Evolutionary conservation across 2,113 vertebrate genomes (phyloP).

Genomic region (Rhodinocichla rosea): DNA sequence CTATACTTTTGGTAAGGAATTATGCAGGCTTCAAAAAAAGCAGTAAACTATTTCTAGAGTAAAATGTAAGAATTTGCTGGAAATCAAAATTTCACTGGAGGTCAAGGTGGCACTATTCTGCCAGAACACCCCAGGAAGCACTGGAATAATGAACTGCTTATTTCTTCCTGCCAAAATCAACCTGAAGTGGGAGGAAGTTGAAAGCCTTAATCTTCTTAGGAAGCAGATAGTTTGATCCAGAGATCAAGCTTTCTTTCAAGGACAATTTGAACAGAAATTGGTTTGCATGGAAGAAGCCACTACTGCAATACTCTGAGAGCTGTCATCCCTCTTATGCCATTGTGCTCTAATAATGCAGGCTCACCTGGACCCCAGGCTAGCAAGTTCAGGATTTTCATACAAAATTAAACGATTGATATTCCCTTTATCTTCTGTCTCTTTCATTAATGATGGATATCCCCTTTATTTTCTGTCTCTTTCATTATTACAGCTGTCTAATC

Average conservation of each 20-base stretch:
- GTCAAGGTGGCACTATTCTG: background rate
- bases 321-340: background rate
- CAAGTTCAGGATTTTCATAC: background rate
- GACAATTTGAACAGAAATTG: conserved; percentile 6
- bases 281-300: background rate
- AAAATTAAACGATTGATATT: background rate
- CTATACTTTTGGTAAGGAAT: background rate
- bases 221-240: background rate
- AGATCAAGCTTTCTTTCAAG: background rate
- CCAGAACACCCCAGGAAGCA: background rate
- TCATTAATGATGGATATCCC: background rate
- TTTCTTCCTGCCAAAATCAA: background rate
- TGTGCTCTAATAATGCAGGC: background rate
- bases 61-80: background rate
- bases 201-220: background rate
- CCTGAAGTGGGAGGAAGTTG: background rate
- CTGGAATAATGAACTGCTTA: background rate
- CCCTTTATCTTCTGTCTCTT: background rate
- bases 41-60: background rate
- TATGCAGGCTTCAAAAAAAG: background rate
- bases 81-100: background rate
- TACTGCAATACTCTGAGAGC: background rate
- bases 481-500: background rate
- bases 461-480: background rate
- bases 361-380: background rate